Percentiles rank a stretch among this genome's conserved stretches.
phyloP scores from a whole-genome alignment of 2,113 vertebrate genomes.

The Clarias macrocephalus region DNA sequence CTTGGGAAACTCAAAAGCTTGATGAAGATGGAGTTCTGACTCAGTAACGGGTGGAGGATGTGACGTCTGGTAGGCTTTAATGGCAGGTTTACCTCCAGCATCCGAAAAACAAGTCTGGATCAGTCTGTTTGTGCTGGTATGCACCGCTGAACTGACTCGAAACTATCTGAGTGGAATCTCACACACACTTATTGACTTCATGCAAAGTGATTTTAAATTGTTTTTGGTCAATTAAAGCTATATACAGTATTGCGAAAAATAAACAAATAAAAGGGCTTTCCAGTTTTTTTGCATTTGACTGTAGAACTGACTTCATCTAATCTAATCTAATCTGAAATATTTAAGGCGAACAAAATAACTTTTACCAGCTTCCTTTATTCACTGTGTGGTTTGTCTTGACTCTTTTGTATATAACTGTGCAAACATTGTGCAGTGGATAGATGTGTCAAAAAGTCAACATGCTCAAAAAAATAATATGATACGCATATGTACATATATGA shows the following conservation, averaged over 20 bases:
- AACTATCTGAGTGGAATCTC: background rate
- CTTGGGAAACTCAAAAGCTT: background rate
- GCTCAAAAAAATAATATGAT: too few relatives aligned
- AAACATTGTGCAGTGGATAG: too few relatives aligned
- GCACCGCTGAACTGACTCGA: background rate
- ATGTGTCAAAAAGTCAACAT: too few relatives aligned
- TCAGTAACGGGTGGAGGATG: background rate
- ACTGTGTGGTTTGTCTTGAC: background rate
- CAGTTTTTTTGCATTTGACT: background rate
- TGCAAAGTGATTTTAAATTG: background rate
- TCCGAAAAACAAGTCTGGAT: background rate
- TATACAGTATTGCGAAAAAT: background rate
- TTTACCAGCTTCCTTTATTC: background rate
- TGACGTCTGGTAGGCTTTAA: background rate
- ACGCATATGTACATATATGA: too few relatives aligned
- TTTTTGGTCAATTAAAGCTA: background rate
- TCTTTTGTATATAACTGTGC: background rate
- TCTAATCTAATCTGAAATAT: conserved; percentile 1
- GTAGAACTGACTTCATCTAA: background rate
- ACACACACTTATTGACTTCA: background rate
- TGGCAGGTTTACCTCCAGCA: background rate
- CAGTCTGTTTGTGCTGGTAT: background rate
- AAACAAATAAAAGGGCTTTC: background rate
- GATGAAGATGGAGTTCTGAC: background rate
- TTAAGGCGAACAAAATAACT: background rate